Percentiles rank a stretch among this genome's conserved stretches.
phyloP scores from a whole-genome alignment of 1,140 invertebrate species.

The Paralvinella palmiformis region DNA sequence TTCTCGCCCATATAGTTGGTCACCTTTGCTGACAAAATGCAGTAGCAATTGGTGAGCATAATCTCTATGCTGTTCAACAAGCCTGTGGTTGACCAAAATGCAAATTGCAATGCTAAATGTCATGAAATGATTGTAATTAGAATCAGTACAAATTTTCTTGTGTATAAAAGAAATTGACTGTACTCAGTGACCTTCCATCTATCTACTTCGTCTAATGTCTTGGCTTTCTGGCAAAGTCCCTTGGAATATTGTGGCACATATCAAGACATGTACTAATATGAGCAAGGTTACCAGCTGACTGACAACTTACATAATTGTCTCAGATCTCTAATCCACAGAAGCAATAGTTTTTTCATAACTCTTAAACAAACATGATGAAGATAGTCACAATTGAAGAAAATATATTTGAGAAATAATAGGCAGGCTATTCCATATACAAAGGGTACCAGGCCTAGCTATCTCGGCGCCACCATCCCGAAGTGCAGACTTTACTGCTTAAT shows the following conservation, averaged over 20 bases:
- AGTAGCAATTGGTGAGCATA: neutral
- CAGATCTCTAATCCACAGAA: neutral
- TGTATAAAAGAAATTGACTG: constrained; percentile 47
- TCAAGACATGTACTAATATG: neutral
- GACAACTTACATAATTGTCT: neutral
- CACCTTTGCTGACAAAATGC: neutral
- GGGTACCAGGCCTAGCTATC: neutral
- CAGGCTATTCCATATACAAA: constrained; percentile 17
- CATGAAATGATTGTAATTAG: neutral
- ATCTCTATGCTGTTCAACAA: neutral
- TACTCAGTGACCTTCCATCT: constrained; percentile 51
- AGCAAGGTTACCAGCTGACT: no score
- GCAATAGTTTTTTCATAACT: constrained; percentile 17
- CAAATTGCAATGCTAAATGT: neutral
- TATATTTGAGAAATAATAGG: constrained; percentile 24
- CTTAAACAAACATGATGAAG: constrained; percentile 44
- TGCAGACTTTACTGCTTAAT: no score
- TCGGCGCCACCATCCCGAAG: no score
- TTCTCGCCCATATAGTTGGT: neutral
- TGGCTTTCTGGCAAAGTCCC: constrained; percentile 45
- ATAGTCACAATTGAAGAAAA: constrained; percentile 33
- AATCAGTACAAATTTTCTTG: constrained; percentile 38
- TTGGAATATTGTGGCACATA: constrained; percentile 14
- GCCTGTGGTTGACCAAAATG: neutral
- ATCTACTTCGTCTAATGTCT: constrained; percentile 35